Evolutionary conservation across 2,797 vertebrate species (phyloP), one percentile per base, ranked within the genome.

Genomic region (Pangasius mekongensis): DNA sequence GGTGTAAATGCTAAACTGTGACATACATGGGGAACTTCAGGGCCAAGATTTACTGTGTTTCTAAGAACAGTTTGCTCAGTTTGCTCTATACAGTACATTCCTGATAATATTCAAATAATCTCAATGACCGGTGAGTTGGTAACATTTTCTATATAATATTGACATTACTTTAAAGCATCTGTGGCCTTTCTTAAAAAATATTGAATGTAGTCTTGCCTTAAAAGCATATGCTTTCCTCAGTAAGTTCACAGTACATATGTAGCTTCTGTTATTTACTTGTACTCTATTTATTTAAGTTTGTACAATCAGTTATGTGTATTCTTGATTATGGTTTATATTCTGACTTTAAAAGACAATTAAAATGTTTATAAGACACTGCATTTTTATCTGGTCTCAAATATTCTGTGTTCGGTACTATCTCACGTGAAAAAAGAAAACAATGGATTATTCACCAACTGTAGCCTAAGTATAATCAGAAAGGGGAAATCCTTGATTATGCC

Each of bases 151-250:
- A 52, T 36, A 60, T 49, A 81, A 47, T 39, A n/a, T 1, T 78
- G 52, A 56, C 8, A 30, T 27, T 60, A 11, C 16, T 56, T 20
- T 20, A 78, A 52, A n/a, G 30, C n/a, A 5, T 16, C 83, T 49
- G 76, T 89, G 91, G 92, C 89, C 91, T 92, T 93, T 64, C 30
- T 27, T 39, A 43, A 8, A 27, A 80, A 36, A 39, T 82, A 43
- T 10, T 82, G 80, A 94, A 93, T 93, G 90, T 94, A 92, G 84
- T 71, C 89, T 64, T 91, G 74, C 91, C 82, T 89, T 74, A 58
- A 87, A 88, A 80, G 36, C 64, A 84, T 91, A 90, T 91, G 77
- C 62, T 86, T 81, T 47, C 82, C 83, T 76, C n/a, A n/a, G n/a
- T n/a, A 89, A 77, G 71, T 93, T 91, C 91, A 92, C 87, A 80